phyloP scores from a whole-genome alignment of 2,888 invertebrate genomes.

The Brachynemurus nebulosus region DNA sequence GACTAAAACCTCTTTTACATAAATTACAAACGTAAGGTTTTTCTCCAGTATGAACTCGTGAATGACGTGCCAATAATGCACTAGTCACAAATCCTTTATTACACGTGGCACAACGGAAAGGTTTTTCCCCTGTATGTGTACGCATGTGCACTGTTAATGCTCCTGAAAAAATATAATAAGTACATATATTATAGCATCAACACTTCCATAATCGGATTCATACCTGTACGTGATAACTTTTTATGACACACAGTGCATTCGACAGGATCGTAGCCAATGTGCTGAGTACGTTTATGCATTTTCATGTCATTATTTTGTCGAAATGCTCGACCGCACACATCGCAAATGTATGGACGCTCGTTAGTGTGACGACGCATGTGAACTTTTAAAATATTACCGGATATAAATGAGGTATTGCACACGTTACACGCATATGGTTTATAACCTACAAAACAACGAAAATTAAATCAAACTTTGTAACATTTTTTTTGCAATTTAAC shows the following conservation, averaged over 20 bases:
- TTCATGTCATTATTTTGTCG: slow-evolving; percentile 19
- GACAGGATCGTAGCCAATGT: slow-evolving; percentile 18
- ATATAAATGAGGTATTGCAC: slow-evolving; percentile 18
- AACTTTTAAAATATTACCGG: slow-evolving; percentile 18
- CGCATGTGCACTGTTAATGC: slow-evolving; percentile 25
- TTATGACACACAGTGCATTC: slow-evolving; percentile 24
- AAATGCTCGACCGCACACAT: slow-evolving; percentile 19
- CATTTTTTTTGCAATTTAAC: background rate
- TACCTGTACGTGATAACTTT: slow-evolving; percentile 26
- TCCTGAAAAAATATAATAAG: too few species aligned
- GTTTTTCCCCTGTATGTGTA: slow-evolving; percentile 28
- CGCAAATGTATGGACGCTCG: slow-evolving; percentile 22
- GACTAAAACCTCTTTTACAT: slow-evolving; percentile 26
- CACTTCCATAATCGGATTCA: background rate
- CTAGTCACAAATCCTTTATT: slow-evolving; percentile 24
- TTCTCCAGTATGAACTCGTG: slow-evolving; percentile 27
- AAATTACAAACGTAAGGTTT: slow-evolving; percentile 26
- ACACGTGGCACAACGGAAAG: slow-evolving; percentile 23
- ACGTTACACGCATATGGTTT: slow-evolving; percentile 20
- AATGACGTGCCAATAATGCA: slow-evolving; percentile 24
- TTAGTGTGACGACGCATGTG: slow-evolving; percentile 17
- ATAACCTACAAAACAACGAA: background rate
- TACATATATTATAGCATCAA: too few species aligned
- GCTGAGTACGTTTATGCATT: slow-evolving; percentile 17
- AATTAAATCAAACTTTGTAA: background rate